Conservation (phyloP, 1,140 invertebrate genomes). For the Aphaenogaster floridana region DNA sequence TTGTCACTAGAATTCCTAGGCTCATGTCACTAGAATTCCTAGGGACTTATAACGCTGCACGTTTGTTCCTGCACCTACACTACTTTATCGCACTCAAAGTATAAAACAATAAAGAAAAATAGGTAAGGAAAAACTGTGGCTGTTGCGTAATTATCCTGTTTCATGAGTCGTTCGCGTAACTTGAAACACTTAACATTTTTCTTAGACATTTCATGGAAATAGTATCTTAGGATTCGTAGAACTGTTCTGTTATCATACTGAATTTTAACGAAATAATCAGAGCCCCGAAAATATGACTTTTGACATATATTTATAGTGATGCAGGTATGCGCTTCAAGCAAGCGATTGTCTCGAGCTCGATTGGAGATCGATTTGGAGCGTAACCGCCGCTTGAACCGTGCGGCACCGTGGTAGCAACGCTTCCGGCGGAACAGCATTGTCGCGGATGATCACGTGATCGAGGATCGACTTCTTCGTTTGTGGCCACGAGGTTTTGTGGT, state of each 20-base stretch:
- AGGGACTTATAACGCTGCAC: background rate
- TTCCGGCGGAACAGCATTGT: conserved; percentile 84
- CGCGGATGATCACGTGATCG: conserved; percentile 88
- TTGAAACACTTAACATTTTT: background rate
- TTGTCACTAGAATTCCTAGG: no score
- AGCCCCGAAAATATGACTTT: background rate
- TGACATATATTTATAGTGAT: background rate
- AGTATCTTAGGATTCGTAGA: background rate
- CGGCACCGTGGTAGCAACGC: conserved; percentile 75
- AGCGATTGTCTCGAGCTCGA: background rate
- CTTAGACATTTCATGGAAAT: background rate
- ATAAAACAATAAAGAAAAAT: background rate
- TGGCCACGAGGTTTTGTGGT: conserved; percentile 92
- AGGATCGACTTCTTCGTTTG: conserved; percentile 92
- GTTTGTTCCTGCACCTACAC: background rate
- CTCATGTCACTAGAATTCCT: no score
- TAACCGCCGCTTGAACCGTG: conserved; percentile 60
- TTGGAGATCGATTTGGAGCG: background rate
- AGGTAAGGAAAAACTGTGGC: background rate
- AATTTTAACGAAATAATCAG: background rate
- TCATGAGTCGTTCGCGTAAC: background rate
- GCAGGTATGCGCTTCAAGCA: no score
- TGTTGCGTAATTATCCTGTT: background rate
- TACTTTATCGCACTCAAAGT: background rate
- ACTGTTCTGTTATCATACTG: background rate